Evolutionary conservation across 2,113 vertebrate species (phyloP).

Genomic region (Myiagra hebetior): DNA sequence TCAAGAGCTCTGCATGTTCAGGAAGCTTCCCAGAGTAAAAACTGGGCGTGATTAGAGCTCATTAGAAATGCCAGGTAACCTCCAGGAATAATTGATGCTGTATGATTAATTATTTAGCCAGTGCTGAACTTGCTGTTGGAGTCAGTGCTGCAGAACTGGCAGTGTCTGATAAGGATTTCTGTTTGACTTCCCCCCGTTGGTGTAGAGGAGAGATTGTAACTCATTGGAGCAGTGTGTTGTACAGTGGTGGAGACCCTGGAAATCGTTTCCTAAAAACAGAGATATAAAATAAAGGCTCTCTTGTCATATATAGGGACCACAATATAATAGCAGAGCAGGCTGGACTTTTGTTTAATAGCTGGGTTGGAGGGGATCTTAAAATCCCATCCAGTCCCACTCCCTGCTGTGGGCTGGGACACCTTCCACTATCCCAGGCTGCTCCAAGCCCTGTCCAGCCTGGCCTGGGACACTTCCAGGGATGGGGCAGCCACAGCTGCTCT

Average conservation of each 20-base stretch:
- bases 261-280: not conserved
- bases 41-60: not conserved
- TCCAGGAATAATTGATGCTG: not conserved
- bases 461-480: not conserved
- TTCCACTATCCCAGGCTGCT: not conserved
- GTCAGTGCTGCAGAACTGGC: not conserved
- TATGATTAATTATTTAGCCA: not conserved
- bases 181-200: not conserved
- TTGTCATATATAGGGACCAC: not conserved
- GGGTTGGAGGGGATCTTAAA: not conserved
- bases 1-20: not conserved
- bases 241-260: not conserved
- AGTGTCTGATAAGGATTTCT: not conserved
- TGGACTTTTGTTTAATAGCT: not conserved
- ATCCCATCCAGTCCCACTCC: no score
- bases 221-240: not conserved
- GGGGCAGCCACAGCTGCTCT: not conserved
- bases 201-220: not conserved
- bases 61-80: not conserved
- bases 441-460: rapidly evolving
- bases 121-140: not conserved
- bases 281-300: no score
- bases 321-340: not conserved
- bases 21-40: not conserved
- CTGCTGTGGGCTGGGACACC: not conserved